Evolutionary conservation across 2,797 vertebrate species (phyloP).

Genomic region (Coranthus polyacanthus): DNA sequence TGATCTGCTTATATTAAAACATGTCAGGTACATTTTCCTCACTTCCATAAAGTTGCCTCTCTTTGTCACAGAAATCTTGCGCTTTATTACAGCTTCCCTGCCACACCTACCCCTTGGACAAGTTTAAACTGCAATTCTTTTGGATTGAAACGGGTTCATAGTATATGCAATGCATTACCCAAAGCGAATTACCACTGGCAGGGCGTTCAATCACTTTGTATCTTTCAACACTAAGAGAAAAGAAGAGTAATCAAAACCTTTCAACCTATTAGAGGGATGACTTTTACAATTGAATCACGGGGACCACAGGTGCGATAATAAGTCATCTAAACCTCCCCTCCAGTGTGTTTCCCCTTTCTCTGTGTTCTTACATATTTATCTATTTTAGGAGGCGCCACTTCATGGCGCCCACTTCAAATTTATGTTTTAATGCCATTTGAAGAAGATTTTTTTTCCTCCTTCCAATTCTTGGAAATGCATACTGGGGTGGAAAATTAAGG

Average conservation of each 20-base stretch:
- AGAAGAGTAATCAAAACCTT: slow-evolving; percentile 99
- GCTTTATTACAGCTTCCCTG: slow-evolving; percentile 58
- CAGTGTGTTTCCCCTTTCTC: slow-evolving; percentile 93
- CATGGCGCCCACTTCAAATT: slow-evolving; percentile 83
- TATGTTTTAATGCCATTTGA: slow-evolving; percentile 87
- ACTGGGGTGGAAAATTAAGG: slow-evolving; percentile 88
- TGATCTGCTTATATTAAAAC: neutral
- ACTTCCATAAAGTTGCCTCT: slow-evolving; percentile 28
- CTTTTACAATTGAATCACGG: slow-evolving; percentile 99
- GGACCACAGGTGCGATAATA: slow-evolving; percentile 99
- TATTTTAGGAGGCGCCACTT: slow-evolving; percentile 90
- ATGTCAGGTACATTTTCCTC: slow-evolving; percentile 9
- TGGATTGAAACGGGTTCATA: slow-evolving; percentile 95
- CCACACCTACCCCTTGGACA: slow-evolving; percentile 90
- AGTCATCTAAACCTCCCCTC: slow-evolving; percentile 97
- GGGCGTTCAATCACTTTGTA: slow-evolving; percentile 97
- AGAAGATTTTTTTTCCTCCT: slow-evolving; percentile 68
- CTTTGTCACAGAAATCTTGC: slow-evolving; percentile 71
- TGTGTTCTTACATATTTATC: slow-evolving; percentile 99
- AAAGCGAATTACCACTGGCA: slow-evolving; percentile 99
- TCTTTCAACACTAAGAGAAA: slow-evolving; percentile 99
- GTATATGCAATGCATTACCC: slow-evolving; percentile 97
- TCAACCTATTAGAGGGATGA: slow-evolving; percentile 99
- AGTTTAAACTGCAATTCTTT: slow-evolving; percentile 96
- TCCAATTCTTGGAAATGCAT: slow-evolving; percentile 84